Evolutionary conservation across 2,888 invertebrate species (phyloP).

Genomic region (Aspidiotus destructor): DNA sequence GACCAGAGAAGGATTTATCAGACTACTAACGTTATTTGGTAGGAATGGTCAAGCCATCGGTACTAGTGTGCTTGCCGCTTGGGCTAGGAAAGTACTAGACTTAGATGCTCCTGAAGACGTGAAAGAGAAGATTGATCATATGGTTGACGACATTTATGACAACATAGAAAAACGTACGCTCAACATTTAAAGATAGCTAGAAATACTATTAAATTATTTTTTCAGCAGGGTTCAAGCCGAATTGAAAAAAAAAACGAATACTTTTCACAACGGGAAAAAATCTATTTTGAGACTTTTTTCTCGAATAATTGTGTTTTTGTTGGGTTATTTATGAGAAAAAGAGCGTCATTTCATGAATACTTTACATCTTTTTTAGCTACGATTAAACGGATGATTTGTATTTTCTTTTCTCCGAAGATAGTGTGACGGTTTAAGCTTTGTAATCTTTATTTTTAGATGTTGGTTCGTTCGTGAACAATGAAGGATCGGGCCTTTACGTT

Average conservation of each 20-base stretch:
- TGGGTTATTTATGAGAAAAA: no score
- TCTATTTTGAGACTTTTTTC: no score
- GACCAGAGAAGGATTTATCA: constrained; percentile 73
- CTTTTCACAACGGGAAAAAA: no score
- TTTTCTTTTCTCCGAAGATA: no score
- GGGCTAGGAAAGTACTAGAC: constrained; percentile 68
- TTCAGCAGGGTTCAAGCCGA: no score
- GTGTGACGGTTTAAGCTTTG: constrained; percentile 4
- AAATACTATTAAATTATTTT: no score
- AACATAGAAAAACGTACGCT: constrained; percentile 66
- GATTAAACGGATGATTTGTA: no score
- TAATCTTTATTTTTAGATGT: constrained; percentile 40
- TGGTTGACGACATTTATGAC: constrained; percentile 72
- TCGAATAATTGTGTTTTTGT: no score
- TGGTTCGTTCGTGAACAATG: constrained; percentile 79
- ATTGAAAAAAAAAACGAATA: no score
- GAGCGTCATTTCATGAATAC: no score
- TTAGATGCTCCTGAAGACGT: constrained; percentile 58
- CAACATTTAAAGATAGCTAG: no score
- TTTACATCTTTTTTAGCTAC: no score
- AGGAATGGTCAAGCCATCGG: constrained; percentile 95
- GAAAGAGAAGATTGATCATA: constrained; percentile 57
- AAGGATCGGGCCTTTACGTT: constrained; percentile 79
- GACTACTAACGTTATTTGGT: constrained; percentile 56
- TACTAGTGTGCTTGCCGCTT: constrained; percentile 76